These are phyloP conservation scores for Pollenia angustigena DNA, from an alignment of 2,888 invertebrate genomes.

Conservation along the genomic window DNA sequence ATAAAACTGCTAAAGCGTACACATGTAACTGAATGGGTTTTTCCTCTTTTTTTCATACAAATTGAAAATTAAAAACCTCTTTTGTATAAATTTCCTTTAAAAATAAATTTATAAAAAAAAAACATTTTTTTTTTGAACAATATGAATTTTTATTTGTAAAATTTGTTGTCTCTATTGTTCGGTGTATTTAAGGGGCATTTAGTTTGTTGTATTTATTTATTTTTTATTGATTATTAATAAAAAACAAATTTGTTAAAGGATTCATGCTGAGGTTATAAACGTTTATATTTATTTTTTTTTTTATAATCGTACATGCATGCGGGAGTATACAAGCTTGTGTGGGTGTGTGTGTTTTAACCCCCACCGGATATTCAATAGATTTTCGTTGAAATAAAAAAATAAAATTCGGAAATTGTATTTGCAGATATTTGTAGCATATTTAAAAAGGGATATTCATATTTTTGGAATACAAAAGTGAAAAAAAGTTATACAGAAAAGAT, in stretches of 20 bases:
- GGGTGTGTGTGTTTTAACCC: constrained; percentile 20
- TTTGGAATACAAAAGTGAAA: constrained; percentile 10
- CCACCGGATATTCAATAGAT: constrained; percentile 53
- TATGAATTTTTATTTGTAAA: constrained; percentile 18
- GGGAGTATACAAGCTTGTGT: neutral
- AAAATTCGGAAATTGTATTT: constrained; percentile 61
- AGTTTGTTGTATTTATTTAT: constrained; percentile 44
- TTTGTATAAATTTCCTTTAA: constrained; percentile 23
- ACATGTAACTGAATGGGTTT: neutral
- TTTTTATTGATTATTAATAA: constrained; percentile 69
- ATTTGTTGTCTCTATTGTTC: constrained; percentile 17
- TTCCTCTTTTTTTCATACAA: constrained; percentile 9
- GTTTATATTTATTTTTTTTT: constrained; percentile 20
- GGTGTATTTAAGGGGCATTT: constrained; percentile 24
- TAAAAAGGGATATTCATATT: constrained; percentile 21
- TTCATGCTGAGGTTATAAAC: constrained; percentile 59
- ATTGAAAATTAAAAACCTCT: constrained; percentile 28
- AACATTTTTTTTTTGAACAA: neutral
- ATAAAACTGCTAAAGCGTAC: neutral
- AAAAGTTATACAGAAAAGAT: constrained; percentile 1
- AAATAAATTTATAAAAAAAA: constrained; percentile 22
- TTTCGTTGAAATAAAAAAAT: constrained; percentile 37
- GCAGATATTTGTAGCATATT: constrained; percentile 48
- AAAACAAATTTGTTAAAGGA: constrained; percentile 64
- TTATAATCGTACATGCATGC: neutral